Evolutionary conservation across 1,140 invertebrate species (phyloP).

Genomic region (Caerostris darwini): DNA sequence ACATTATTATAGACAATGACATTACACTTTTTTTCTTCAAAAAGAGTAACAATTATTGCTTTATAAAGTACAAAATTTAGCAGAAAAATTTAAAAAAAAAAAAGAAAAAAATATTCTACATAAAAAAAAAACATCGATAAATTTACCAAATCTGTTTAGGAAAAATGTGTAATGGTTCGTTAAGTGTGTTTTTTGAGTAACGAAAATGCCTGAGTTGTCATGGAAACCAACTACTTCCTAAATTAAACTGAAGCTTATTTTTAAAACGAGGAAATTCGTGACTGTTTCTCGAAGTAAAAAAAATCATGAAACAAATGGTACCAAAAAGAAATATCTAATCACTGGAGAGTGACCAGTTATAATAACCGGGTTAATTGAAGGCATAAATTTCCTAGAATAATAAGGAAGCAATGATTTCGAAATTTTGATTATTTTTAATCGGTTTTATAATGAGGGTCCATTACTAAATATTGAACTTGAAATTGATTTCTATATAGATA

Average conservation of each 20-base stretch:
- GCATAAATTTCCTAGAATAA: not conserved
- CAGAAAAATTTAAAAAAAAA: not conserved
- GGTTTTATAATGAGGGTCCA: not conserved
- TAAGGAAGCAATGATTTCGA: not conserved
- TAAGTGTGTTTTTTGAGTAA: not conserved
- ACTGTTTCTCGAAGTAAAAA: not conserved
- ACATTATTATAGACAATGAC: no score
- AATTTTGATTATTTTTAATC: not conserved
- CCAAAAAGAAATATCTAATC: not conserved
- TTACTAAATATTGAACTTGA: slow-evolving; percentile 6
- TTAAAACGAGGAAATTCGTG: slow-evolving; percentile 2
- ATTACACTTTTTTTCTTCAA: not conserved
- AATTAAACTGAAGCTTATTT: not conserved
- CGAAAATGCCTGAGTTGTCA: not conserved
- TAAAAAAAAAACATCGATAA: not conserved
- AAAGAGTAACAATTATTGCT: not conserved
- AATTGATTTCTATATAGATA: no score
- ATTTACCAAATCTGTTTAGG: not conserved
- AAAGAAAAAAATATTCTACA: no score
- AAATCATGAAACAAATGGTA: not conserved
- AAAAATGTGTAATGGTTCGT: not conserved
- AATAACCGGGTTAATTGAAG: not conserved
- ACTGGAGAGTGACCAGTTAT: not conserved
- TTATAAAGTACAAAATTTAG: not conserved
- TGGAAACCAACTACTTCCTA: not conserved